Conservation (phyloP, 2,113 vertebrate species). For the Lycaon pictus region DNA sequence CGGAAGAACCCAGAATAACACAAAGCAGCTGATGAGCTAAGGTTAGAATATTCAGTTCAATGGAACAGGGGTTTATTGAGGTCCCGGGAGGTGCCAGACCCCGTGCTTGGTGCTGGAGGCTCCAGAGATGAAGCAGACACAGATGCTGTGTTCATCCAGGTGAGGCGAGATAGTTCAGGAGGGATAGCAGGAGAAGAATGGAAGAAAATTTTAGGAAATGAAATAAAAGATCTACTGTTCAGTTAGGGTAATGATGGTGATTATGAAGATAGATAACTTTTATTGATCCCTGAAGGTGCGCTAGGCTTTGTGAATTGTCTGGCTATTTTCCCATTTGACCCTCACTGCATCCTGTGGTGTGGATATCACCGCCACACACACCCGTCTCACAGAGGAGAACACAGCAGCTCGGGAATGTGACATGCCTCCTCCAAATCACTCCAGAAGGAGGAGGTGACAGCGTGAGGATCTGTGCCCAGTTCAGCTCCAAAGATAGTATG, state of each 20-base stretch:
- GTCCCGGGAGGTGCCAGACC: background rate
- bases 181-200: background rate
- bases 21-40: background rate
- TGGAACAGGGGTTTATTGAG: background rate
- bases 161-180: background rate
- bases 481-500: too few species aligned
- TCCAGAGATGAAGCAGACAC: background rate
- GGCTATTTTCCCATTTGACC: background rate
- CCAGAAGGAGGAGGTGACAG: background rate
- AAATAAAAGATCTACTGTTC: background rate
- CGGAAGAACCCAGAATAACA: background rate
- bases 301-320: background rate
- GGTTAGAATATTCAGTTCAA: too few species aligned
- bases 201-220: background rate
- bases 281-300: background rate
- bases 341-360: background rate
- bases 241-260: background rate
- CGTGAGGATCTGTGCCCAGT: too few species aligned
- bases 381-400: background rate
- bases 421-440: background rate
- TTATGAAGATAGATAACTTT: too few species aligned
- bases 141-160: background rate
- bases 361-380: rapidly evolving
- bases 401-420: background rate
- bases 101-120: background rate